Conservation (phyloP, 2,888 invertebrate genomes). For the Chymomyza fuscimana region DNA sequence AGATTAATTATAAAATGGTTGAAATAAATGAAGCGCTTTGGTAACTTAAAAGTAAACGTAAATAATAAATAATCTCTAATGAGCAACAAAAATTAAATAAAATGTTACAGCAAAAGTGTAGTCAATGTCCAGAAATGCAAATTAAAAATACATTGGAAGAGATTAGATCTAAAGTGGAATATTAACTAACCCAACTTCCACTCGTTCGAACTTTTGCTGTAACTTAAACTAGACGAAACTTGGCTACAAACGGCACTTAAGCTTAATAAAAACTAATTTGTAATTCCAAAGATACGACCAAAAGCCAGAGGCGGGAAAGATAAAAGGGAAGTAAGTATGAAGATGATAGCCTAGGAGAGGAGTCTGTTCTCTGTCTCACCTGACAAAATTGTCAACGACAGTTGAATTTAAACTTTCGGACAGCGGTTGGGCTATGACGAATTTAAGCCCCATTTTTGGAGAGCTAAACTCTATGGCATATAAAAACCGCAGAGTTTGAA, state of each 20-base stretch:
- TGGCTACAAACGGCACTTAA: slow-evolving; percentile 34
- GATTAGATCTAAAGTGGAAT: background rate
- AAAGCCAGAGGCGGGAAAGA: background rate
- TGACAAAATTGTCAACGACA: background rate
- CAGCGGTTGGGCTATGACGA: background rate
- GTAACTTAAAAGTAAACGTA: background rate
- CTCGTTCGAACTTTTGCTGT: background rate
- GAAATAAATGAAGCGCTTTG: background rate
- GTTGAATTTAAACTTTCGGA: slow-evolving; percentile 1
- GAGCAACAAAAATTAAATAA: background rate
- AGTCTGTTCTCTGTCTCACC: background rate
- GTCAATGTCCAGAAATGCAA: background rate
- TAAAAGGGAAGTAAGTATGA: background rate
- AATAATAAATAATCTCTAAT: background rate
- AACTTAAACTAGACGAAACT: background rate
- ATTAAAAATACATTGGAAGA: background rate
- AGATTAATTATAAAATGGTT: background rate
- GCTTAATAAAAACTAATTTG: slow-evolving; percentile 61
- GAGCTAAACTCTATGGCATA: background rate
- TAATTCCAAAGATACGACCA: slow-evolving; percentile 30
- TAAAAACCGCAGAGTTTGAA: slow-evolving; percentile 46
- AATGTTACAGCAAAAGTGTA: background rate
- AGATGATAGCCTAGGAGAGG: background rate
- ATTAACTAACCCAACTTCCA: background rate
- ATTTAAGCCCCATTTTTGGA: background rate